Evolutionary conservation across 2,113 vertebrate genomes (phyloP).

Genomic region (Nycticorax nycticorax): DNA sequence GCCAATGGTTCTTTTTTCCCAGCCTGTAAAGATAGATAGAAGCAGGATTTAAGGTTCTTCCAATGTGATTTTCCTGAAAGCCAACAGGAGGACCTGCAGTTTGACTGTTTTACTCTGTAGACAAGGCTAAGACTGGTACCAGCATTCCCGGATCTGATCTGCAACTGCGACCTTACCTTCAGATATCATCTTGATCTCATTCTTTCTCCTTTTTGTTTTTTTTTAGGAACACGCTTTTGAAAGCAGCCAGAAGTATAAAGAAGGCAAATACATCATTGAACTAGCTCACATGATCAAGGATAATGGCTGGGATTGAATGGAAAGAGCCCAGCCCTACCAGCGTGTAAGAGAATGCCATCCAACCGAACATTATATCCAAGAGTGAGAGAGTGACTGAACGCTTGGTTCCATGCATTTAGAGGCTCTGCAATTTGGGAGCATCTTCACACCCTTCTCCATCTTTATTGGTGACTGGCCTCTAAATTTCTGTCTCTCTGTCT

Average conservation of each 20-base stretch:
- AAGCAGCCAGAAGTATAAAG: constrained; percentile 99
- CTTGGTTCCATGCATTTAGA: constrained; percentile 81
- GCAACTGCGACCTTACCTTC: rapidly evolving
- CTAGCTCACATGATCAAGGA: constrained; percentile 99
- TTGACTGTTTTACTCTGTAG: not conserved
- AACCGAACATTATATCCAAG: constrained; percentile 77
- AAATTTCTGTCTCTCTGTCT: constrained; percentile 83
- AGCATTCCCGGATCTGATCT: not conserved
- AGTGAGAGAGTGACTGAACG: constrained; percentile 81
- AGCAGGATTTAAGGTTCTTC: not conserved
- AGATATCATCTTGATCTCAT: rapidly evolving
- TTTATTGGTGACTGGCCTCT: constrained; percentile 79
- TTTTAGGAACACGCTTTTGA: constrained; percentile 96
- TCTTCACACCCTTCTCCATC: constrained; percentile 77
- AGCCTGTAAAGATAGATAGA: not conserved
- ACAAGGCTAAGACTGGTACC: not conserved
- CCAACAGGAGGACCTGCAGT: not conserved
- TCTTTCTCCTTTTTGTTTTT: not conserved
- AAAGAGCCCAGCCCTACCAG: constrained; percentile 42
- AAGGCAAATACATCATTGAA: constrained; percentile 99
- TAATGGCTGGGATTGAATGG: constrained; percentile 94
- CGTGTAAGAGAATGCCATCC: constrained; percentile 72
- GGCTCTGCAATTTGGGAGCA: constrained; percentile 76
- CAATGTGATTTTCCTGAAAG: not conserved
- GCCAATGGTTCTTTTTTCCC: not conserved